Evolutionary conservation across 1,140 invertebrate species (phyloP).

Genomic region (Bombus pyrosoma): DNA sequence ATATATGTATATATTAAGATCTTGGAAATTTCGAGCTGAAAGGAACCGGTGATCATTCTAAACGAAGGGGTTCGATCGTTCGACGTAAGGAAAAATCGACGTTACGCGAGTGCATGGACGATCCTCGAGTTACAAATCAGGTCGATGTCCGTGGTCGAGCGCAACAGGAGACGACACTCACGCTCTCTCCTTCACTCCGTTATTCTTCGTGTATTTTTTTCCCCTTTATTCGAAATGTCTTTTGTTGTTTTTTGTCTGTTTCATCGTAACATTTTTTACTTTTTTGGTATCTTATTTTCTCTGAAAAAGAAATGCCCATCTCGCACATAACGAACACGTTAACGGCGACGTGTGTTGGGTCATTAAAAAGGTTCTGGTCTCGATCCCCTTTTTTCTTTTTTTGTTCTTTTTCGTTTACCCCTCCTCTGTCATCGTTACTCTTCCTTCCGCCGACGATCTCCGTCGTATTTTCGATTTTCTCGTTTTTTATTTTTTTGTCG

Average conservation of each 20-base stretch:
- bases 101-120: not conserved
- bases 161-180: slow-evolving; percentile 20
- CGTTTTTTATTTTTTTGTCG: slow-evolving; percentile 48
- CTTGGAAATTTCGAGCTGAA: not conserved
- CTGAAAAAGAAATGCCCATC: slow-evolving; percentile 38
- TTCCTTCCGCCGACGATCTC: not conserved
- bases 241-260: slow-evolving; percentile 31
- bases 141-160: not conserved
- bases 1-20: not conserved
- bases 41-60: not conserved
- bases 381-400: not conserved
- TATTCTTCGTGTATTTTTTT: not conserved
- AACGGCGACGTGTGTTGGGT: not conserved
- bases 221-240: slow-evolving; percentile 19
- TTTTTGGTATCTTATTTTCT: slow-evolving; percentile 5
- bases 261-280: not conserved
- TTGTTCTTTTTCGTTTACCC: not conserved
- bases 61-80: not conserved
- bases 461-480: slow-evolving; percentile 21
- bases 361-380: slow-evolving; percentile 9
- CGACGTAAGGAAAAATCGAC: not conserved
- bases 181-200: not conserved
- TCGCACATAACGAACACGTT: slow-evolving; percentile 17
- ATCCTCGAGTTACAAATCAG: slow-evolving; percentile 29
- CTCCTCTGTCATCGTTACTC: not conserved